Percentiles rank a stretch among this genome's conserved stretches.
phyloP scores from a whole-genome alignment of 2,888 invertebrate genomes.

The Therioaphis trifolii region DNA sequence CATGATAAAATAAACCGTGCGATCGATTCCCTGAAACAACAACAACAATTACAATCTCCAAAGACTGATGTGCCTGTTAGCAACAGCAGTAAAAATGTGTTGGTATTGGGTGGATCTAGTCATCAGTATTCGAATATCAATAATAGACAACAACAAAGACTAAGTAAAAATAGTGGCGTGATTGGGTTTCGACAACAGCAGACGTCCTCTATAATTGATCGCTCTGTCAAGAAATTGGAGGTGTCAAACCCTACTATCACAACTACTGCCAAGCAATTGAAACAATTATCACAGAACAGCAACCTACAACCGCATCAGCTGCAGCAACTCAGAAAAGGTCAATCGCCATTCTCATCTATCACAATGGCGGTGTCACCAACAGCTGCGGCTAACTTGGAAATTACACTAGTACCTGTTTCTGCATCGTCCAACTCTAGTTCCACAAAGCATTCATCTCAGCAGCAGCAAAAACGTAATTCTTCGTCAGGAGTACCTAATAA shows the following conservation, averaged over 20 bases:
- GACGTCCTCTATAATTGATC: background rate
- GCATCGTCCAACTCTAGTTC: background rate
- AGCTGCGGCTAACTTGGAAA: conserved; percentile 76
- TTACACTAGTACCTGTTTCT: conserved; percentile 74
- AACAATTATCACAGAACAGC: background rate
- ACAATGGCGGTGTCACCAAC: background rate
- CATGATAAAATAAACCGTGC: conserved; percentile 49
- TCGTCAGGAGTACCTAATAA: background rate
- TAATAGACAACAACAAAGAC: background rate
- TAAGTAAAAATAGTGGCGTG: background rate
- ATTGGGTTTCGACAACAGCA: background rate
- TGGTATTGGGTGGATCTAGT: background rate
- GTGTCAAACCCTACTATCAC: background rate
- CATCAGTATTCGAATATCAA: background rate
- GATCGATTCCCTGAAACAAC: conserved; percentile 47
- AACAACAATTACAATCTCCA: background rate
- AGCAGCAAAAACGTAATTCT: background rate
- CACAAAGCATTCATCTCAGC: background rate
- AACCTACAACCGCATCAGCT: background rate
- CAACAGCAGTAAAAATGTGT: background rate
- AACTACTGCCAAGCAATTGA: background rate
- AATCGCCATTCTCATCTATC: background rate
- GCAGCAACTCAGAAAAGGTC: background rate
- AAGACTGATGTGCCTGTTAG: background rate
- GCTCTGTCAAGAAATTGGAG: background rate